Base-by-base conservation (phyloP, 2,888 invertebrate species). In the Acronicta aceris region DNA sequence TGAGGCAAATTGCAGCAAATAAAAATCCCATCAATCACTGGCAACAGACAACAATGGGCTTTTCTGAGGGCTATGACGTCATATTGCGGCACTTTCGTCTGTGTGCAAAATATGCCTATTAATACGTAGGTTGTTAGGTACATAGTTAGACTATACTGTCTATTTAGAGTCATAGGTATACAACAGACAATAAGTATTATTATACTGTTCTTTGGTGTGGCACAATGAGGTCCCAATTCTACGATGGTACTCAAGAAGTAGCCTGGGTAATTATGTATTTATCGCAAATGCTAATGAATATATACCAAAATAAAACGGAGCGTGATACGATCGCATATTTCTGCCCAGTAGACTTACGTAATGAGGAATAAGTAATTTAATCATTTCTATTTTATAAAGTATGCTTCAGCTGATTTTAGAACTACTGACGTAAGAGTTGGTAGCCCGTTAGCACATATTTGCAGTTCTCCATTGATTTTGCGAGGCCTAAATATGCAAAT, bases 1-100 rank as follows among this genome's bases (percentile, higher is more conserved):
- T 53, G 41, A 64, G 62, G 52, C 57, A 71, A 63, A 41, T 57
- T 66, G 71, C 63, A 67, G 47, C 40, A 59, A 42, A 71, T 53
- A 59, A 71, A 3, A 57, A 63, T 36, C 25, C 72, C 70, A 73
- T 76, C 67, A 63, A 76, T 76, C 74, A 76, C 40, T 46, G 59
- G 57, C 65, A 58, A 59, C 64, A 65, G 67, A 59, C 67, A 71
- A 76, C 76, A 91, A 91, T 90, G 81, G 83, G 79, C 73, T 72
- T 81, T 79, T 77, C 71, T 81, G 78, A 79, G 78, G 78, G 81
- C 73, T 76, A 50, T 87, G 86, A 88, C 87, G 86, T 89, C 85
- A 89, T 69, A 78, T 76, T 85, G 86, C 82, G 85, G 85, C 78
- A 80, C 77, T 85, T 78, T 52, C 5, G 57, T 16, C 50, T 46